Evolutionary conservation across 2,113 vertebrate genomes (phyloP).

Genomic region (Romanogobio albipinnatus): DNA sequence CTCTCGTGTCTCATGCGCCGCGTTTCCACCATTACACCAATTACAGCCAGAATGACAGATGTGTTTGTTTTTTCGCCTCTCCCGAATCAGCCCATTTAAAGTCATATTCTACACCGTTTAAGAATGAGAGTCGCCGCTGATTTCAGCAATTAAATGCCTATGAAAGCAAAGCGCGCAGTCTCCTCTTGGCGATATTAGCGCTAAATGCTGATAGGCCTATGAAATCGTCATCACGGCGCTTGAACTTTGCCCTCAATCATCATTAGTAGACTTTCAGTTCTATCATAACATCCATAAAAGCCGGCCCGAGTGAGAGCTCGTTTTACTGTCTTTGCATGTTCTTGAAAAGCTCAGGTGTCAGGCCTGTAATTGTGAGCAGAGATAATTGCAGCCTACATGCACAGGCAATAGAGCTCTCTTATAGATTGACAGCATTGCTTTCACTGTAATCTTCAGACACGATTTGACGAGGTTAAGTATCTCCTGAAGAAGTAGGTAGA

Average conservation of each 20-base stretch:
- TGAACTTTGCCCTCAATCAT: slow-evolving; percentile 32
- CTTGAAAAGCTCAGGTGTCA: slow-evolving; percentile 27
- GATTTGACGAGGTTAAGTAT: background rate
- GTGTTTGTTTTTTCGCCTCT: slow-evolving; percentile 67
- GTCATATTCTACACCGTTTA: slow-evolving; percentile 66
- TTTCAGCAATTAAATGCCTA: slow-evolving; percentile 56
- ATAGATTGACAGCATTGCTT: background rate
- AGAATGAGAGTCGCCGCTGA: slow-evolving; percentile 39
- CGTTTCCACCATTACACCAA: slow-evolving; percentile 86
- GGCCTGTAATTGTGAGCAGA: slow-evolving; percentile 19
- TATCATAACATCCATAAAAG: slow-evolving; percentile 29
- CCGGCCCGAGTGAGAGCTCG: slow-evolving; percentile 2
- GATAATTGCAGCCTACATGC: slow-evolving; percentile 2
- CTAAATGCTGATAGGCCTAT: slow-evolving; percentile 19
- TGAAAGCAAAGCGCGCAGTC: slow-evolving; percentile 29
- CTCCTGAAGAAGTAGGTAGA: background rate
- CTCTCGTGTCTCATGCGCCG: slow-evolving; percentile 65
- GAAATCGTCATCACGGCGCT: slow-evolving; percentile 27
- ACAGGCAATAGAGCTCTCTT: background rate
- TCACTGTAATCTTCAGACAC: background rate
- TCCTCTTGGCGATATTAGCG: slow-evolving; percentile 17
- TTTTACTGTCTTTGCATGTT: slow-evolving; percentile 30
- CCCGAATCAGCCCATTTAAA: slow-evolving; percentile 68
- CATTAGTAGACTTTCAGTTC: slow-evolving; percentile 28
- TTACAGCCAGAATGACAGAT: slow-evolving; percentile 82